phyloP scores from a whole-genome alignment of 2,888 invertebrate genomes.

The Crocallis elinguaria region DNA sequence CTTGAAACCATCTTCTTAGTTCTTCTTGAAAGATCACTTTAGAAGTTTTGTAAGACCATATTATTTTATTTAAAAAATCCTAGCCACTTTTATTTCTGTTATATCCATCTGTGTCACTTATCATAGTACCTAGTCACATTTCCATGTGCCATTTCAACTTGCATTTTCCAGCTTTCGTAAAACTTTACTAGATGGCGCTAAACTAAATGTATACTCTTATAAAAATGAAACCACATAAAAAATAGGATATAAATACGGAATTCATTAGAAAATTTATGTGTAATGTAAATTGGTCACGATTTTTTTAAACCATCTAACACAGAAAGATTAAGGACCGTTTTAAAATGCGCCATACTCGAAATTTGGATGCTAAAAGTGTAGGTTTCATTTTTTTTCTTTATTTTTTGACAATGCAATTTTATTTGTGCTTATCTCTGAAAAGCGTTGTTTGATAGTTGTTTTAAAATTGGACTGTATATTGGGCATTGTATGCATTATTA shows the following conservation, averaged over 20 bases:
- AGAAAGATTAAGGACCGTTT: background rate
- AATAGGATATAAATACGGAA: background rate
- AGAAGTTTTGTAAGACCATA: background rate
- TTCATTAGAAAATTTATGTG: background rate
- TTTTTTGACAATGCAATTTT: constrained; percentile 31
- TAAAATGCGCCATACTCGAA: constrained; percentile 13
- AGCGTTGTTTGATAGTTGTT: constrained; percentile 16
- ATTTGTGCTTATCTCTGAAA: constrained; percentile 17
- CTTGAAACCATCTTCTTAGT: background rate
- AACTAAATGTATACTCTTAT: constrained; percentile 2
- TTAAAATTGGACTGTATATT: constrained; percentile 28
- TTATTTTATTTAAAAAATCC: background rate
- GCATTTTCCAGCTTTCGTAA: constrained; percentile 23
- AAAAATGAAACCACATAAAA: constrained; percentile 1
- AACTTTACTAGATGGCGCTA: constrained; percentile 32
- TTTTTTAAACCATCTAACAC: background rate
- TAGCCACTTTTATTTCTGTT: background rate
- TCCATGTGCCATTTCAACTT: constrained; percentile 58
- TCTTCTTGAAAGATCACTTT: background rate
- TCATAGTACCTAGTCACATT: constrained; percentile 56
- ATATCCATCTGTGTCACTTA: constrained; percentile 8
- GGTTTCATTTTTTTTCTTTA: constrained; percentile 33
- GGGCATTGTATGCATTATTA: constrained; percentile 29
- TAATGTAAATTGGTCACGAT: background rate
- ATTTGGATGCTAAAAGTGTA: constrained; percentile 49